Evolutionary conservation across 1,140 invertebrate species (phyloP).

Genomic region (Drosophila sturtevanti): DNA sequence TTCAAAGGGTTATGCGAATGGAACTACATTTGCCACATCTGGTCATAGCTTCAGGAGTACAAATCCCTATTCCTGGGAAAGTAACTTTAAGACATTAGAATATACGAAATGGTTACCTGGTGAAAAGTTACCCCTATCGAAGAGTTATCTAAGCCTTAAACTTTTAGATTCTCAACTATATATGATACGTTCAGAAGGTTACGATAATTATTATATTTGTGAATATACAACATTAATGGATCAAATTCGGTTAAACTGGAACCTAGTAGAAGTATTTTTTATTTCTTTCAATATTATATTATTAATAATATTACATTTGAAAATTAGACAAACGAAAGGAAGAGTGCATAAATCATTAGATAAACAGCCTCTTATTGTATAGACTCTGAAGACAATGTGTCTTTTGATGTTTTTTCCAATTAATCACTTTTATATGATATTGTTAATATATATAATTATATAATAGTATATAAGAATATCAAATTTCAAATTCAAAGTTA

Average conservation of each 20-base stretch:
- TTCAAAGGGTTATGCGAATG: slow-evolving; percentile 25
- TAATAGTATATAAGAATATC: no score
- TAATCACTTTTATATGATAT: no score
- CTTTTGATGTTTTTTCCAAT: no score
- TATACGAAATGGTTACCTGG: slow-evolving; percentile 39
- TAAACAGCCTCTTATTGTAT: not conserved
- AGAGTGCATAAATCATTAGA: not conserved
- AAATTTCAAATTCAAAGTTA: no score
- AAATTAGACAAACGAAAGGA: no score
- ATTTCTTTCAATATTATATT: no score
- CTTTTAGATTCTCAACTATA: slow-evolving; percentile 31
- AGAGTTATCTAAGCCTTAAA: slow-evolving; percentile 29
- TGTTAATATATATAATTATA: no score
- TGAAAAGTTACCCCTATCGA: not conserved
- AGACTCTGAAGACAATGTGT: no score
- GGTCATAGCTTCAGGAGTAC: slow-evolving; percentile 31
- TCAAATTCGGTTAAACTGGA: no score
- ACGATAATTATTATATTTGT: slow-evolving; percentile 51
- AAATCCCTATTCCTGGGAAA: slow-evolving; percentile 33
- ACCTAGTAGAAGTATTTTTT: no score
- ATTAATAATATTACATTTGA: no score
- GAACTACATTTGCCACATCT: slow-evolving; percentile 51
- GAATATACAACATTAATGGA: not conserved
- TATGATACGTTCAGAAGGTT: slow-evolving; percentile 32
- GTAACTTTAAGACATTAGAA: not conserved